Base-by-base conservation (phyloP, 2,888 invertebrate species). In the Hybos culiciformis region DNA sequence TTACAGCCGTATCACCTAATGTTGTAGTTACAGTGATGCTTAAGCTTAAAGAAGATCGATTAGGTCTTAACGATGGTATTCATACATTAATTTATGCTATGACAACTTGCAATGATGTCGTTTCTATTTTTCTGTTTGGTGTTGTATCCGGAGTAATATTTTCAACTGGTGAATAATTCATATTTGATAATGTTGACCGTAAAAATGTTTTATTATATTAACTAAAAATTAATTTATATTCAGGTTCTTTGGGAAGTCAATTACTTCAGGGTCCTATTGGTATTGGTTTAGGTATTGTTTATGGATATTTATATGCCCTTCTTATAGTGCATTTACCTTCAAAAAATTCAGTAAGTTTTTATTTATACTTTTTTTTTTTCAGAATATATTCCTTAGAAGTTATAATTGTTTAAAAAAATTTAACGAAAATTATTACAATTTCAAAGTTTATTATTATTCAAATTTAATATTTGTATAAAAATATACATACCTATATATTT, bases 51-150 rank as follows among this genome's bases (percentile, higher is more conserved):
- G 76, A 77, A 48, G 64, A 66, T 48, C 60, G 62, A 20, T 53
- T 67, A 52, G 84, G 84, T 8, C 70, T 78, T 37, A 75, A 77
- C 55, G 80, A 78, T 60, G 83, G 83, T 20, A 77, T 87, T 24
- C 78, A 83, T 32, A 81, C 83, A 1, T 65, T 86, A 39, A 75
- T 85, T 37, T 63, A 62, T 51, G 63, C 63, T 40, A 62, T 61
- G 60, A 63, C 63, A 33, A 78, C 80, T 46, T 70, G 84, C 45
- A 85, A 86, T 57, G 82, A 83, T 61, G 79, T 86, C 39, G 70
- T 82, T 41, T 78, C 83, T 40, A 80, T 85, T 49, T 80, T 81
- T 43, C 64, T 77, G 4, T 86, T 83, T 60, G 77, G 80, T 17
- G 72, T 84, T 26, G 62, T 75, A 40, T 67, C 79, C 39, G 75